Conservation (phyloP, 2,797 vertebrate genomes). For the Aplochiton taeniatus region DNA sequence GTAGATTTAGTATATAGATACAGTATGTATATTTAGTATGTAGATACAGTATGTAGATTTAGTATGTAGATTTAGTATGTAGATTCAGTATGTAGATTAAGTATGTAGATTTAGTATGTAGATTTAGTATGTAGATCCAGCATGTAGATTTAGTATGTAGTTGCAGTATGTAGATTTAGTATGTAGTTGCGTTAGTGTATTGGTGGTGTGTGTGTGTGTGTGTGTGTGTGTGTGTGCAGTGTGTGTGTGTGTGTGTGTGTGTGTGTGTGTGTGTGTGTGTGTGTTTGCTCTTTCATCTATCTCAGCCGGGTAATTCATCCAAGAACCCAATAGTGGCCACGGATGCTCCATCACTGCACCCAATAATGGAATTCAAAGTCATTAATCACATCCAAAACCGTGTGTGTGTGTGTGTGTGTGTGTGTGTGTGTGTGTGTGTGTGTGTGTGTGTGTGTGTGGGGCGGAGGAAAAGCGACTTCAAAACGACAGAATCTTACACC, state of each 20-base stretch:
- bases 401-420: not conserved
- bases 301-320: constrained; percentile 12
- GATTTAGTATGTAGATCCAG: no score
- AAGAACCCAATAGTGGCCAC: constrained; percentile 19
- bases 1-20: no score
- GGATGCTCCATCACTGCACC: constrained; percentile 34
- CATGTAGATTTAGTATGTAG: no score
- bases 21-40: no score
- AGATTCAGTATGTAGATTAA: no score
- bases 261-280: constrained; percentile 1
- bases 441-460: not conserved
- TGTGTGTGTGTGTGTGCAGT: constrained; percentile 7
- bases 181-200: no score
- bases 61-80: no score
- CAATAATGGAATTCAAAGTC: constrained; percentile 41
- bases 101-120: no score
- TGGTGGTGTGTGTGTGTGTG: not conserved
- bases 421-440: constrained; percentile 5
- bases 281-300: not conserved
- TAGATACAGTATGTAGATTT: no score
- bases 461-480: constrained; percentile 11
- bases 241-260: constrained; percentile 9
- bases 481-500: not conserved
- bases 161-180: no score
- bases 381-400: constrained; percentile 47